These are phyloP conservation scores for Cantharis rufa DNA, from an alignment of 2,888 invertebrate genomes.

Conservation along the genomic window DNA sequence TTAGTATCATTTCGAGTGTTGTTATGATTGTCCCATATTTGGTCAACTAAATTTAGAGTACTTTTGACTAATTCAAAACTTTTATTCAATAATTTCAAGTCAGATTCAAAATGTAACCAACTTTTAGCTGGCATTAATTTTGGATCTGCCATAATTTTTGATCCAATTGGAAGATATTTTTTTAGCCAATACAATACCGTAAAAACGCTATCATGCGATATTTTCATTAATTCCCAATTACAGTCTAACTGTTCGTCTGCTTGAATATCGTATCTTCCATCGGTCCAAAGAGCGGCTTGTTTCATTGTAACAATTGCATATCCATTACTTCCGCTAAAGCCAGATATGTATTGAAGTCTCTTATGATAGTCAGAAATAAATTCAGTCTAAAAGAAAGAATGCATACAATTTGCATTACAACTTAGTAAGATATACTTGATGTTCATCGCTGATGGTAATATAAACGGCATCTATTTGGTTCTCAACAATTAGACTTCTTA, in stretches of 20 bases:
- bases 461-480: background rate
- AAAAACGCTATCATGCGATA: conserved; percentile 66
- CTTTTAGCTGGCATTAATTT: conserved; percentile 68
- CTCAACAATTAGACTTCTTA: background rate
- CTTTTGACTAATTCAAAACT: conserved; percentile 60
- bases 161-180: conserved; percentile 54
- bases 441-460: background rate
- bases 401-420: background rate
- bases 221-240: conserved; percentile 87
- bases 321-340: conserved; percentile 78
- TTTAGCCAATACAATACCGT: conserved; percentile 71
- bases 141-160: conserved; percentile 75
- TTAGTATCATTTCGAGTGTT: conserved; percentile 46
- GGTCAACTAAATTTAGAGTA: conserved; percentile 67
- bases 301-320: conserved; percentile 69
- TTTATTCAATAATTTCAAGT: conserved; percentile 56
- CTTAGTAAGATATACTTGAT: background rate
- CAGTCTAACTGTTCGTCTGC: conserved; percentile 83
- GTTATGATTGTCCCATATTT: conserved; percentile 49
- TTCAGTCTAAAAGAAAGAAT: conserved; percentile 65
- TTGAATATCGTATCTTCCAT: conserved; percentile 80
- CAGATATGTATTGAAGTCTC: conserved; percentile 76
- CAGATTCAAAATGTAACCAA: conserved; percentile 66
- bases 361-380: conserved; percentile 76
- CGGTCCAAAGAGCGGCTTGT: conserved; percentile 86